A percentile compares a stretch with the other conserved stretches of the same genome.
phyloP scores from a whole-genome alignment of 2,888 invertebrate species.

The Hermodice carunculata region DNA sequence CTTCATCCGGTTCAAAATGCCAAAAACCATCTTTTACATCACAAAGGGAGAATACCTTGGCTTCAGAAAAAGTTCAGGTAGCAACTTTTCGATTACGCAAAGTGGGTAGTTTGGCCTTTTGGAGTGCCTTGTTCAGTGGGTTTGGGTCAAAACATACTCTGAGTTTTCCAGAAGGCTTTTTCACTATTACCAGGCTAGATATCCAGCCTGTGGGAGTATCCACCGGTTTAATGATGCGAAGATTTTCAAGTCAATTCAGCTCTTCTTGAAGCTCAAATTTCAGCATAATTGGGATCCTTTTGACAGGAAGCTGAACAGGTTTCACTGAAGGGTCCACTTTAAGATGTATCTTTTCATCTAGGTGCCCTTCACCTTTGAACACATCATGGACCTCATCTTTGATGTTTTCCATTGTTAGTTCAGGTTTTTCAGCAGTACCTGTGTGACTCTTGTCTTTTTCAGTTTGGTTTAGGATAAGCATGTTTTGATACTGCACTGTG shows the following conservation, averaged over 20 bases:
- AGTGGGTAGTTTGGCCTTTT: constrained; percentile 8
- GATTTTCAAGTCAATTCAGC: not conserved
- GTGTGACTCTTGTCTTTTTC: too few species aligned
- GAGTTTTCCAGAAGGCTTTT: constrained; percentile 2
- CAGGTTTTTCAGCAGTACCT: too few species aligned
- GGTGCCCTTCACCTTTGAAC: too few species aligned
- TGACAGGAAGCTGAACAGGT: too few species aligned
- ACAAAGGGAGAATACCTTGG: constrained; percentile 37
- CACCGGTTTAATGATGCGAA: not conserved
- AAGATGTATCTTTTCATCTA: too few species aligned
- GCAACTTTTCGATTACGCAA: constrained; percentile 26
- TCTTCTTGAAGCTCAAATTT: too few species aligned
- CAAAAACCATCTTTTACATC: constrained; percentile 40
- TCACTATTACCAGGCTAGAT: not conserved
- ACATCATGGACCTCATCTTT: too few species aligned
- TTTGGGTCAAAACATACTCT: constrained; percentile 16
- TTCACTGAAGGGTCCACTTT: too few species aligned
- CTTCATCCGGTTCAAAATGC: constrained; percentile 40
- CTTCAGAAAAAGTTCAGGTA: constrained; percentile 37
- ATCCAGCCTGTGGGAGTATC: constrained; percentile 12
- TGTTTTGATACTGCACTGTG: too few species aligned
- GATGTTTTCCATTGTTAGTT: too few species aligned
- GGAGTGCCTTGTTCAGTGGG: constrained; percentile 10
- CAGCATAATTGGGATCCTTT: too few species aligned
- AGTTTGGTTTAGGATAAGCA: too few species aligned